These are phyloP conservation scores for Iphiclides podalirius DNA, from an alignment of 2,888 invertebrate species.

Conservation along the genomic window DNA sequence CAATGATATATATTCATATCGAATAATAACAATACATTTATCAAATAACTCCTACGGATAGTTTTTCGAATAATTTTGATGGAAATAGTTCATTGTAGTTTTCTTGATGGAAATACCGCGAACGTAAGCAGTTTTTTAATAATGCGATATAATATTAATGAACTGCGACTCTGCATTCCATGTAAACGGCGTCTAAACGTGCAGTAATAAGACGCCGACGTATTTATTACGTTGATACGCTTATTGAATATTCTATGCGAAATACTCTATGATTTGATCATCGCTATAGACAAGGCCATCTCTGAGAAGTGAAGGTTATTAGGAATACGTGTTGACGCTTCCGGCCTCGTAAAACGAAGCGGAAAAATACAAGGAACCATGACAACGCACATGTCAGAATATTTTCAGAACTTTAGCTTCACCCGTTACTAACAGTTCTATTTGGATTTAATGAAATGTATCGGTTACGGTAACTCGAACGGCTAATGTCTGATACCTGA, in stretches of 20 bases:
- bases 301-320: slow-evolving; percentile 26
- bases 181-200: slow-evolving; percentile 16
- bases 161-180: slow-evolving; percentile 3
- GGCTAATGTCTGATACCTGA: too few species aligned
- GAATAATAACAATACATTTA: too few species aligned
- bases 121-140: neutral
- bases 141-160: slow-evolving; percentile 10
- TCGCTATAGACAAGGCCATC: slow-evolving; percentile 39
- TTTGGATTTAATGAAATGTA: too few species aligned
- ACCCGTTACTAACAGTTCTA: too few species aligned
- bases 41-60: too few species aligned
- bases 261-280: slow-evolving; percentile 42
- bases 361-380: slow-evolving; percentile 11
- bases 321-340: slow-evolving; percentile 45
- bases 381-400: slow-evolving; percentile 26
- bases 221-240: slow-evolving; percentile 38
- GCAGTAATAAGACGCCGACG: slow-evolving; percentile 16
- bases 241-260: slow-evolving; percentile 42
- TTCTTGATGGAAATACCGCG: too few species aligned
- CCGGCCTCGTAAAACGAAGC: slow-evolving; percentile 36
- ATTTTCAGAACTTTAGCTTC: slow-evolving; percentile 11
- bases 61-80: too few species aligned
- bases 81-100: too few species aligned
- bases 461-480: neutral
- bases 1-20: too few species aligned